Evolutionary conservation across 2,888 invertebrate genomes (phyloP).

Genomic region (Nephrotoma guestfalica): DNA sequence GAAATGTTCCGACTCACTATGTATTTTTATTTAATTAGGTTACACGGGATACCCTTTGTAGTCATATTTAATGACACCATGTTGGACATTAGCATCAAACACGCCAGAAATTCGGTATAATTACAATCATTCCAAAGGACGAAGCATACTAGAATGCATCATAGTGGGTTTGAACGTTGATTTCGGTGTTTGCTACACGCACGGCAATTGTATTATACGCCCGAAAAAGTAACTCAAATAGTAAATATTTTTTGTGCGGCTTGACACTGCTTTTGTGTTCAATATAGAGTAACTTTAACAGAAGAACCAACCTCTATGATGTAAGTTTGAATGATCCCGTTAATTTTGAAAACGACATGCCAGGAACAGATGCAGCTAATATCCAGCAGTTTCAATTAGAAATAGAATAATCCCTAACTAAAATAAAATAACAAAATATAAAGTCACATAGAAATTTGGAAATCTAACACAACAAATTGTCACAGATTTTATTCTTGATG

Average conservation of each 20-base stretch:
- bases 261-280: not conserved
- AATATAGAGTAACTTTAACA: not conserved
- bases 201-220: not conserved
- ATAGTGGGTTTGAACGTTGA: not conserved
- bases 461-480: too few species aligned
- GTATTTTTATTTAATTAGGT: too few species aligned
- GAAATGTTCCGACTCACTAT: too few species aligned
- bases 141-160: not conserved
- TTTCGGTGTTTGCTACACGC: not conserved
- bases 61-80: too few species aligned
- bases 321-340: not conserved
- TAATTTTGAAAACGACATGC: not conserved
- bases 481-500: too few species aligned
- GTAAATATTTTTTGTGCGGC: not conserved
- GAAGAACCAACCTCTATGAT: not conserved
- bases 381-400: not conserved
- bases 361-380: not conserved
- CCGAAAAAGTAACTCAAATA: not conserved
- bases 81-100: too few species aligned
- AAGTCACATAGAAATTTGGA: too few species aligned
- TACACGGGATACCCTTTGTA: too few species aligned
- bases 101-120: not conserved
- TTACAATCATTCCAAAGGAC: not conserved
- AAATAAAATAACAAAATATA: too few species aligned
- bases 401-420: too few species aligned